Evolutionary conservation across 2,797 vertebrate genomes (phyloP), one percentile per base, ranked within the genome.

Genomic region (Ctenopoma multispine): DNA sequence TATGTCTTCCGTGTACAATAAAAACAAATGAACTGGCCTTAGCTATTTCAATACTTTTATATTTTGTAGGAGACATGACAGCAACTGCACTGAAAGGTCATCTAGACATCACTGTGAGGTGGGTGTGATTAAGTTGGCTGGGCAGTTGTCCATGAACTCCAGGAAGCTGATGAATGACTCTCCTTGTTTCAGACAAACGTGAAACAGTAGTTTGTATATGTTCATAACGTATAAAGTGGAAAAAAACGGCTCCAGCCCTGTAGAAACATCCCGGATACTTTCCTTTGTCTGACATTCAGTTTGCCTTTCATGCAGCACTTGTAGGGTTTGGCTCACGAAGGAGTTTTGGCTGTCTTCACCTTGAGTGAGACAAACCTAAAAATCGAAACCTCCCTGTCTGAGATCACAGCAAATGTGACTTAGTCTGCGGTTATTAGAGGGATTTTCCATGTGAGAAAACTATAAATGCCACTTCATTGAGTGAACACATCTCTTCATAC

Each of bases 281-380:
- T 79, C n/a, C 57, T 76, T 71, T 76, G 65, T 64, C 47, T 70
- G 57, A 62, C 53, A 23, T 40, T 47, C 29, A 1, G 21, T 56
- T 51, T 65, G 48, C 46, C 15, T 40, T 47, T 51, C 18, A 47
- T 38, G 4, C 47, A 75, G 44, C 18, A 53, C 34, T 41, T 43
- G 12, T 1, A 50, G 51, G 27, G 53, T 53, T 68, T 72, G 55
- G 40, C 69, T 66, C 47, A 27, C 17, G 7, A n/a, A 13, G 23
- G n/a, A 43, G 27, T 44, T 3, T 67, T 68, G 63, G 59, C 69
- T 56, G 43, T 29, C 43, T 54, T 59, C 7, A 54, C 53, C 17
- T 53, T 57, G 8, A 58, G 9, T 29, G 11, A 48, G 12, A 72
- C n/a, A 49, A 50, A 34, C 12, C 15, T 9, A 31, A n/a, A 36